Base-by-base conservation (phyloP, 2,888 invertebrate species). In the Acrobasis consociella region DNA sequence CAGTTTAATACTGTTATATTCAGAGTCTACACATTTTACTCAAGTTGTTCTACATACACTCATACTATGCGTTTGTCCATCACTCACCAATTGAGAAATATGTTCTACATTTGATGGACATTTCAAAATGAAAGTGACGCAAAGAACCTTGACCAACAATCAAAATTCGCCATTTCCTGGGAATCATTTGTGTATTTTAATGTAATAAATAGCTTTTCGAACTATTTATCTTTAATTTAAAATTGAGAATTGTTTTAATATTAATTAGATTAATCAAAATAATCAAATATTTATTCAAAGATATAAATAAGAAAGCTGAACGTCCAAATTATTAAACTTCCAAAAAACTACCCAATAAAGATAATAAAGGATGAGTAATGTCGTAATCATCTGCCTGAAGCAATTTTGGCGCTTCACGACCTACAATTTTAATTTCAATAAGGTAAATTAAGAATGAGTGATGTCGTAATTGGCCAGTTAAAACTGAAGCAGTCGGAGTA, bases 51-150 rank as follows among this genome's bases (percentile, higher is more conserved):
- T 13, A 46, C 13, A 46, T 46, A 5, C 10, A 13, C 11, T 46
- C 11, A n/a, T n/a, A 10, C 1, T 42, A 13, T 46, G 46, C 13
- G 46, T 46, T 13, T 16, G 22, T 42, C 15, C 17, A 22, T 16
- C 56, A 42, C 56, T 5, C 13, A 39, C 22, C 13, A 13, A 56
- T 56, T 56, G 22, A 49, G 62, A 58, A 62, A 69, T 70, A 68
- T 74, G 76, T 71, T 72, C 72, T 68, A 69, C 73, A 75, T 71
- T 75, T 72, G 69, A 62, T 68, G 64, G 65, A 63, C 46, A 58
- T 61, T 51, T 64, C 55, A 61, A 49, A 56, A 56, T 13, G 42
- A 42, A 17, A 42, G 56, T 56, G 56, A 56, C 17, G 56, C 56
- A 56, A 56, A 56, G 42, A 56, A 9, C 11, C 56, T 56, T 56